Evolutionary conservation across 2,888 invertebrate species (phyloP).

Genomic region (Nipponacmea schrenckii): DNA sequence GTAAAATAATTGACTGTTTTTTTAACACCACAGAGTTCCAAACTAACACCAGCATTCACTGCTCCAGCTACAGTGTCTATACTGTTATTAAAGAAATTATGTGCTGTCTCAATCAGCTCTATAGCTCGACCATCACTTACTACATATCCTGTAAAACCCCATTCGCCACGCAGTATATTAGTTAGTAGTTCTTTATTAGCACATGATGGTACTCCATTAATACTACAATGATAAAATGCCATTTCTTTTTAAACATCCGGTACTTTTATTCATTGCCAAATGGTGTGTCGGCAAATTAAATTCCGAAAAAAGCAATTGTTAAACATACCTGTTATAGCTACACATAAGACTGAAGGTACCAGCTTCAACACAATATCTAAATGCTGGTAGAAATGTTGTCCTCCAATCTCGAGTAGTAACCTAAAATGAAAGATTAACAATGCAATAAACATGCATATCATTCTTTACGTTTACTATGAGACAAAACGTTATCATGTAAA

Average conservation of each 20-base stretch:
- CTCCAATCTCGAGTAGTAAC: slow-evolving; percentile 34
- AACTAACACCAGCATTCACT: too few relatives aligned
- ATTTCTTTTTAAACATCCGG: too few relatives aligned
- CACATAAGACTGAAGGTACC: slow-evolving; percentile 49
- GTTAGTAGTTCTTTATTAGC: slow-evolving; percentile 42
- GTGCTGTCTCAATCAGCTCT: slow-evolving; percentile 24
- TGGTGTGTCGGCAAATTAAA: too few relatives aligned
- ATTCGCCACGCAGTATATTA: slow-evolving; percentile 39
- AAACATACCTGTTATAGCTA: slow-evolving; percentile 44
- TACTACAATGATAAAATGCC: slow-evolving; percentile 24
- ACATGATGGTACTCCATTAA: slow-evolving; percentile 48
- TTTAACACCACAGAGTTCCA: too few relatives aligned
- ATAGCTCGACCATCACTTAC: slow-evolving; percentile 44
- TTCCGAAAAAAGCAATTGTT: too few relatives aligned
- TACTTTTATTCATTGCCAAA: too few relatives aligned
- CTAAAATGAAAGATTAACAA: background rate
- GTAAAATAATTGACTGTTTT: too few relatives aligned
- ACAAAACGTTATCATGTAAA: too few relatives aligned
- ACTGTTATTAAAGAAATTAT: slow-evolving; percentile 22
- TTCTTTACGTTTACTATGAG: too few relatives aligned
- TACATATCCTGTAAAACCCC: slow-evolving; percentile 45
- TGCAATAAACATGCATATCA: too few relatives aligned
- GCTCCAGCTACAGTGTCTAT: slow-evolving; percentile 21
- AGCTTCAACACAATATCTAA: slow-evolving; percentile 45
- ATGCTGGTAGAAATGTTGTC: slow-evolving; percentile 46